Percentiles rank a stretch among this genome's conserved stretches.
Evolutionary conservation across 2,888 invertebrate genomes (phyloP).

Genomic region (Mactromeris polynyma): DNA sequence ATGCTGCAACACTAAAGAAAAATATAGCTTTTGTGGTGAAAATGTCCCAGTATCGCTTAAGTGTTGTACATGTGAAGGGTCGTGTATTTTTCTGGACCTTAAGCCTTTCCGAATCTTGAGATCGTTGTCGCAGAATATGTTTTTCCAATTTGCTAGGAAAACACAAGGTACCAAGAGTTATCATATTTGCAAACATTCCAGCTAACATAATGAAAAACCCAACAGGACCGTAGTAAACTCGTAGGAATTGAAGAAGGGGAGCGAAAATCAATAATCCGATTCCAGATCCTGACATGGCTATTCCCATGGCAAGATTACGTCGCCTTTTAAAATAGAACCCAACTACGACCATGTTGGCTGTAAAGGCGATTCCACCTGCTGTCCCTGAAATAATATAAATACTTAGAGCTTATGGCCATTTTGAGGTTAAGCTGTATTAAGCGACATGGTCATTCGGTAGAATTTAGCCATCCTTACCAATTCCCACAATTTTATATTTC

Average conservation of each 20-base stretch:
- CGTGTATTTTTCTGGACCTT: not conserved
- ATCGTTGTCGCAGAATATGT: conserved; percentile 18
- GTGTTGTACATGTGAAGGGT: not conserved
- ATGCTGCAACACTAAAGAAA: conserved; percentile 9
- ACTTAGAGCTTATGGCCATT: no score
- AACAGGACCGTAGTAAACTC: conserved; percentile 27
- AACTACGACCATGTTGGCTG: not conserved
- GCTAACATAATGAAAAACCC: conserved; percentile 44
- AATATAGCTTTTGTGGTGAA: conserved; percentile 35
- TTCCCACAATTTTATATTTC: no score
- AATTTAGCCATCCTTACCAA: no score
- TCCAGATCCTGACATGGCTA: conserved; percentile 20
- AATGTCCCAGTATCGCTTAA: not conserved
- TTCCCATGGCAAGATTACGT: conserved; percentile 14
- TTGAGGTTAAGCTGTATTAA: no score
- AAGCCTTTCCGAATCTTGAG: not conserved
- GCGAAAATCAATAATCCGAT: conserved; percentile 41
- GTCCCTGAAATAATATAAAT: not conserved
- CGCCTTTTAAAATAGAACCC: not conserved
- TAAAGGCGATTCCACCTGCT: conserved; percentile 9
- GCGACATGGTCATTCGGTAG: no score
- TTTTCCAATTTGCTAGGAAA: conserved; percentile 38
- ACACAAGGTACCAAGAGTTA: conserved; percentile 24
- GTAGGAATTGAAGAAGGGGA: conserved; percentile 27
- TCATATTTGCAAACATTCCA: conserved; percentile 26